Conservation (phyloP, 2,888 invertebrate species). For the Ornithoptera priamus region DNA sequence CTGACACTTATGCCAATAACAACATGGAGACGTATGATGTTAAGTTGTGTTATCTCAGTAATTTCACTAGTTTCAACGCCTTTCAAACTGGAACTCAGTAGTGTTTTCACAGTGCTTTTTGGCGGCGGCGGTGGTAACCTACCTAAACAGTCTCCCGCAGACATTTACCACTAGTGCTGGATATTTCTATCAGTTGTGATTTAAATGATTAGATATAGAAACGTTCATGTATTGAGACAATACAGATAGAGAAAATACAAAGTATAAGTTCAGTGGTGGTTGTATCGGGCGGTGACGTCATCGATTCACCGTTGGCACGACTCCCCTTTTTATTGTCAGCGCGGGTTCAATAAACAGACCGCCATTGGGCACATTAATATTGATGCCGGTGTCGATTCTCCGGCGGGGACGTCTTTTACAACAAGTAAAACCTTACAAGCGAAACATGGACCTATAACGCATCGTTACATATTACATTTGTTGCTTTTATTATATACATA, state of each 20-base stretch:
- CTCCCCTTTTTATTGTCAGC: conserved; percentile 14
- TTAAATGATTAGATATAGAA: too few relatives aligned
- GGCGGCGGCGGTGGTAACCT: too few relatives aligned
- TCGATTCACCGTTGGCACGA: conserved; percentile 18
- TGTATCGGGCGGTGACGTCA: conserved; percentile 17
- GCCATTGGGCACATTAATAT: conserved; percentile 11
- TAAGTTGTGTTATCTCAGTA: too few relatives aligned
- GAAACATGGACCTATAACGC: not conserved
- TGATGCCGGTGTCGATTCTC: conserved; percentile 15
- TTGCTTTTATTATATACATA: not conserved
- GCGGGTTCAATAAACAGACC: conserved; percentile 25
- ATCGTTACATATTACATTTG: not conserved
- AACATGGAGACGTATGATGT: too few relatives aligned
- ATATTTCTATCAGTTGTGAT: too few relatives aligned
- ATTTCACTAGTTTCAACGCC: too few relatives aligned
- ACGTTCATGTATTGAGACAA: not conserved
- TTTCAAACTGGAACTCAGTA: too few relatives aligned
- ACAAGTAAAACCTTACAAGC: not conserved
- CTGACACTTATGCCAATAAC: too few relatives aligned
- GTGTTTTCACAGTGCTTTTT: too few relatives aligned
- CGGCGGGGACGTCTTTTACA: not conserved
- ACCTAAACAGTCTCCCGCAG: too few relatives aligned
- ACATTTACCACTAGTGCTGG: too few relatives aligned
- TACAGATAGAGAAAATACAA: too few relatives aligned
- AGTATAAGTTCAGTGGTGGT: not conserved